Conservation (phyloP, 2,797 vertebrate genomes). For the Cirrhinus mrigala region DNA sequence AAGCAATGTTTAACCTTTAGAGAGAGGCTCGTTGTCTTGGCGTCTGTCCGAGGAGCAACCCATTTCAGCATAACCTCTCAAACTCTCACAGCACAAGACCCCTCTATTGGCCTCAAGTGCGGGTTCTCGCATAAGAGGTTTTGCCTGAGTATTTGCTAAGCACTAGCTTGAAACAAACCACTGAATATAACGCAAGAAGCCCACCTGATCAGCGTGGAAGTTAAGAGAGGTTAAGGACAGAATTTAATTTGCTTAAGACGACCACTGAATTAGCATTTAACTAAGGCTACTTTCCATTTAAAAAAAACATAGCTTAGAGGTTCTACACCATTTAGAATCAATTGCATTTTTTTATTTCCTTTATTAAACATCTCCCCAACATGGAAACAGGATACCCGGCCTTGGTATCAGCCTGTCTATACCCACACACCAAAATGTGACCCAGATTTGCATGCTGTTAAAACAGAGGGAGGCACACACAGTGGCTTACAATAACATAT, state of each 20-base stretch:
- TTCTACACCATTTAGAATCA: not conserved
- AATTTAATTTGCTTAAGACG: not conserved
- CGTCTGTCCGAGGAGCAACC: constrained; percentile 33
- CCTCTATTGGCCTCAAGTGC: constrained; percentile 17
- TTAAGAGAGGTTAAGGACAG: constrained; percentile 2
- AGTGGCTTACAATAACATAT: constrained; percentile 68
- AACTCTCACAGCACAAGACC: constrained; percentile 55
- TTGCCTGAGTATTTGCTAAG: constrained; percentile 69
- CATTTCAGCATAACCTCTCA: constrained; percentile 25
- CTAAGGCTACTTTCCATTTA: not conserved
- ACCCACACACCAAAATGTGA: constrained; percentile 61
- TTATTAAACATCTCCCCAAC: constrained; percentile 9
- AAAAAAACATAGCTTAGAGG: not conserved
- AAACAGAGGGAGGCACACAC: constrained; percentile 72
- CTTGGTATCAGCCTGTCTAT: constrained; percentile 53
- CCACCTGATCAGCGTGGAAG: not conserved
- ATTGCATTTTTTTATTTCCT: not conserved
- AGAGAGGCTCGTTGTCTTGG: constrained; percentile 46
- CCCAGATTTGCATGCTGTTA: constrained; percentile 78
- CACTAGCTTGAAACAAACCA: constrained; percentile 64
- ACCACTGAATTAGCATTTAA: not conserved
- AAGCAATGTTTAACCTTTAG: constrained; percentile 51
- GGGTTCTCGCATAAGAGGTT: constrained; percentile 5
- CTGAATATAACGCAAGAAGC: not conserved
- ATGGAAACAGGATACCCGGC: constrained; percentile 12